A percentile compares a stretch with the other conserved stretches of the same genome.
These are phyloP conservation scores for Idaea biselata DNA, from an alignment of 2,888 invertebrate genomes.

Conservation along the genomic window DNA sequence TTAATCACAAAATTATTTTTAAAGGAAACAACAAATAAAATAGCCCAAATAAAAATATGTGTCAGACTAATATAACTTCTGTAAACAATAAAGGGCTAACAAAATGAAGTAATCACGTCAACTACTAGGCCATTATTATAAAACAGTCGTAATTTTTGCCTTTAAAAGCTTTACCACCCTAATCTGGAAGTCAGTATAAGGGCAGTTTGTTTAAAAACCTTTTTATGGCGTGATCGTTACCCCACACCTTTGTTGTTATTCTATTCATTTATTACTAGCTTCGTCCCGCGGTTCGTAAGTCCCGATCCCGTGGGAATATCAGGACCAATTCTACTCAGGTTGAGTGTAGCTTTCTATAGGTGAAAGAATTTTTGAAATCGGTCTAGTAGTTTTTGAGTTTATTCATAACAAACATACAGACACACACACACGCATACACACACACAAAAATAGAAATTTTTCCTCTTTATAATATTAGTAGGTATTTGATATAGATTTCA, in stretches of 20 bases:
- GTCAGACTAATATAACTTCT: neutral
- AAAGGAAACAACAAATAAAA: neutral
- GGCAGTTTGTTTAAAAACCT: neutral
- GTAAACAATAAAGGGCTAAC: neutral
- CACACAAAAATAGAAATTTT: too few relatives aligned
- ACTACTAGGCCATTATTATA: neutral
- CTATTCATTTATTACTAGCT: neutral
- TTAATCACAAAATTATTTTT: neutral
- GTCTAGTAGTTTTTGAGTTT: too few relatives aligned
- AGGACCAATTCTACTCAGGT: too few relatives aligned
- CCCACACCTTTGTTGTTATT: neutral
- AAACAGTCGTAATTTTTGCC: slow-evolving; percentile 15
- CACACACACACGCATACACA: too few relatives aligned
- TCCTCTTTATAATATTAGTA: too few relatives aligned
- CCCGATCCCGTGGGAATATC: too few relatives aligned
- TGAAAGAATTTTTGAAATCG: too few relatives aligned
- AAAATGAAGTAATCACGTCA: neutral
- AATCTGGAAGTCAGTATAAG: neutral
- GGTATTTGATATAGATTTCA: too few relatives aligned
- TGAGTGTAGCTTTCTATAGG: too few relatives aligned
- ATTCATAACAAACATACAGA: too few relatives aligned
- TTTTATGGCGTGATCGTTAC: neutral
- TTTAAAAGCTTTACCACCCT: slow-evolving; percentile 4
- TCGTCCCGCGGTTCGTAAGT: too few relatives aligned
- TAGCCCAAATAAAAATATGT: neutral